These are phyloP conservation scores for Porites australiensis DNA, from an alignment of 64 coral and sea anemone species.

Conservation along the genomic window DNA sequence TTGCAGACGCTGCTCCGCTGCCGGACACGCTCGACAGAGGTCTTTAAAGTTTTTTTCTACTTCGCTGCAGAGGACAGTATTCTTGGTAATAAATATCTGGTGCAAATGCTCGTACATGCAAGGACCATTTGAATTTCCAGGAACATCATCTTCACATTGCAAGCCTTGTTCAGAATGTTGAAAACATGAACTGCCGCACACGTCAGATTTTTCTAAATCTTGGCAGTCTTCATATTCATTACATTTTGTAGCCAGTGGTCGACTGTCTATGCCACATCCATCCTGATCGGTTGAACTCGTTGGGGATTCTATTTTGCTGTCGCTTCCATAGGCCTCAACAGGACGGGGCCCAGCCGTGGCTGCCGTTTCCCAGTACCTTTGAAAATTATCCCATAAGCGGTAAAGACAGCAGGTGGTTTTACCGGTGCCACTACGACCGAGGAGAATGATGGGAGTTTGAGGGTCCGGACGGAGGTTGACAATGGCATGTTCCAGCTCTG, in stretches of 20 bases:
- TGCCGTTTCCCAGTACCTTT: slow-evolving; percentile 79
- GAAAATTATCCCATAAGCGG: slow-evolving; percentile 93
- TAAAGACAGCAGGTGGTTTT: slow-evolving; percentile 98
- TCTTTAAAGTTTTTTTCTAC: slow-evolving; percentile 94
- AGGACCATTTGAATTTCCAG: background rate
- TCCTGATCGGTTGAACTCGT: background rate
- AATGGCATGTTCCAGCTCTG: slow-evolving; percentile 87
- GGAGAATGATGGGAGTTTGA: slow-evolving; percentile 73
- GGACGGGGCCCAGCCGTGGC: slow-evolving; percentile 58
- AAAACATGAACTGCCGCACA: background rate
- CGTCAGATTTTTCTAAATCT: background rate
- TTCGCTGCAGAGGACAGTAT: slow-evolving; percentile 89
- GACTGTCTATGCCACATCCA: background rate
- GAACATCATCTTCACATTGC: background rate
- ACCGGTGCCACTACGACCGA: slow-evolving; percentile 97
- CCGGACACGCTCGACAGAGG: slow-evolving; percentile 69
- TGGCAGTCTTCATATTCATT: background rate
- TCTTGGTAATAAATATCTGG: slow-evolving; percentile 96
- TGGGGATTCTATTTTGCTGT: background rate
- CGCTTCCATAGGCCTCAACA: background rate
- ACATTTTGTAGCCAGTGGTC: background rate
- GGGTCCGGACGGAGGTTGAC: slow-evolving; percentile 77
- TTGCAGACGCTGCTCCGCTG: slow-evolving; percentile 3
- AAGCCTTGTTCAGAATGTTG: background rate
- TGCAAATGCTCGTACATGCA: slow-evolving; percentile 88